Evolutionary conservation across 1,140 invertebrate genomes (phyloP).

Genomic region (Ostrea edulis): DNA sequence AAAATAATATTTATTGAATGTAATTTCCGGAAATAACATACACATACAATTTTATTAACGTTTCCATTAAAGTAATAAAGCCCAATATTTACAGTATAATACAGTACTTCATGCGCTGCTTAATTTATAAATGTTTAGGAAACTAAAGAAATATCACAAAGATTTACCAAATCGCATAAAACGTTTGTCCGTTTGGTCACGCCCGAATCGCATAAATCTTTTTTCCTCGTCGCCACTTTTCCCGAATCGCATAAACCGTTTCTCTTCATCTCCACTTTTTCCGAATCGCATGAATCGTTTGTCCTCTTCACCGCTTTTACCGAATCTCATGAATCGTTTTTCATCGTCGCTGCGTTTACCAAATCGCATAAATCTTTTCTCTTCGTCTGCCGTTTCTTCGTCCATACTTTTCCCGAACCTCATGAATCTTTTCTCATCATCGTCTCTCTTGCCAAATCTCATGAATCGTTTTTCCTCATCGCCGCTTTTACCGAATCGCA

Average conservation of each 20-base stretch:
- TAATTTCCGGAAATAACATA: conserved; percentile 54
- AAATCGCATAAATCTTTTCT: conserved; percentile 72
- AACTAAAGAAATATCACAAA: conserved; percentile 57
- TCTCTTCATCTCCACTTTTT: conserved; percentile 55
- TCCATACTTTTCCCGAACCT: conserved; percentile 57
- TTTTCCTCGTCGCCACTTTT: conserved; percentile 54
- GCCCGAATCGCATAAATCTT: conserved; percentile 65
- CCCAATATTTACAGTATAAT: conserved; percentile 25
- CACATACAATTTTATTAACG: conserved; percentile 22
- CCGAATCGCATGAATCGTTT: conserved; percentile 72
- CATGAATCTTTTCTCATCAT: conserved; percentile 59
- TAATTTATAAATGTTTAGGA: conserved; percentile 51
- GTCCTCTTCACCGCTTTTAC: conserved; percentile 51
- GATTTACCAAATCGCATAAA: conserved; percentile 65
- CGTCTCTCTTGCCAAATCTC: conserved; percentile 63
- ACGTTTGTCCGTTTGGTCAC: conserved; percentile 47
- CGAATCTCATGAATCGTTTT: conserved; percentile 72
- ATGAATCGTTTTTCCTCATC: conserved; percentile 63
- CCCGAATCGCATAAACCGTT: conserved; percentile 64
- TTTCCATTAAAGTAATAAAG: conserved; percentile 6
- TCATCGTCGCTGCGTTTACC: conserved; percentile 57
- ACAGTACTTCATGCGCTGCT: conserved; percentile 23
- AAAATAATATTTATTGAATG: conserved; percentile 46
- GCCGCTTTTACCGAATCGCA: conserved; percentile 62
- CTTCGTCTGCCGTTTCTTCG: conserved; percentile 51